Base-by-base conservation (phyloP, 2,888 invertebrate species). In the Pammene fasciana region DNA sequence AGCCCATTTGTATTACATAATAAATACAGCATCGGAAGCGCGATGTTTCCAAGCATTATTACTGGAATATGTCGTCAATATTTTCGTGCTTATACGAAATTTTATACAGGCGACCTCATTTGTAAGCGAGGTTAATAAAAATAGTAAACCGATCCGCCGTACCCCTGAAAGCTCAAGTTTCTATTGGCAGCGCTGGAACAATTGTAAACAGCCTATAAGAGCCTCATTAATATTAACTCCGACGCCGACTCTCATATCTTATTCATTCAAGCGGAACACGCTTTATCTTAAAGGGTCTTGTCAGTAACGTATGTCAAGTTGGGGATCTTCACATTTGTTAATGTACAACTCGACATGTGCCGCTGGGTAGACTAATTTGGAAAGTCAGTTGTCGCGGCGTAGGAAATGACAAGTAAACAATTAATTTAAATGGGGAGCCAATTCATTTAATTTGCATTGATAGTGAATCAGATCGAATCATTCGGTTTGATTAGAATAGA, bases 141-240 rank as follows among this genome's bases (percentile, higher is more conserved):
- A 43, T 14, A n/a, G 36, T 2, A 6, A 48, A 43, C 11, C 43
- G 43, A 7, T 43, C 4, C 11, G 43, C 10, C 10, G 11, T 43
- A 43, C 11, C 11, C 11, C 43, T 43, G 43, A 10, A 13, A 0
- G 11, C 43, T 43, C 13, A 43, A 43, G 43, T 43, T 43, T 43
- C 68, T 38, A 64, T 65, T 38, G 45, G 57, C 64, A 38, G 43
- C 14, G 14, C 26, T 60, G 65, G 55, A 75, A 77, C 76, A 77
- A 77, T 76, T 74, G 78, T 78, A 78, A 76, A 78, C 76, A 80
- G 72, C 72, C 73, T 67, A 73, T 77, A 77, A 77, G 77, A 70
- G 72, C 64, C 75, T 77, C 78, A 78, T 81, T 78, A 79, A 80
- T 80, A 79, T 78, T 79, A 78, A 81, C 68, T 72, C 65, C 14